Evolutionary conservation across 23 tunicate species (phyloP).

Genomic region (Halocynthia roretzi): DNA sequence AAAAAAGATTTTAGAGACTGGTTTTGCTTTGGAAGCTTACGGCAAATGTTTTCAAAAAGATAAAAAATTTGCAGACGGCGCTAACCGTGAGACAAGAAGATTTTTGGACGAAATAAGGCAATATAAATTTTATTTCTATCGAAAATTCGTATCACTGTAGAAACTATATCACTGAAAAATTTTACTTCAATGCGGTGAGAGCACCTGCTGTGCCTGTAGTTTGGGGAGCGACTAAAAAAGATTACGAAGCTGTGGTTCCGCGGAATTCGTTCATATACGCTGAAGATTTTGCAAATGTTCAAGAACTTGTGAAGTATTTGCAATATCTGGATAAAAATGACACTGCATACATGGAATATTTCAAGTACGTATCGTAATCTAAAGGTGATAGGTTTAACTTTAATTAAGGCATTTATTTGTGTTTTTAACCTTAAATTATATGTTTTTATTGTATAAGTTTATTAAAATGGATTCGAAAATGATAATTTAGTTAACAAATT

Average conservation of each 20-base stretch:
- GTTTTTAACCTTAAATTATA: no score
- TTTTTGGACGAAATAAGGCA: neutral
- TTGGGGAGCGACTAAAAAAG: slow-evolving; percentile 53
- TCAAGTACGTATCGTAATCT: no score
- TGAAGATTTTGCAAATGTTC: slow-evolving; percentile 36
- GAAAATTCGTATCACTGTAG: slow-evolving; percentile 50
- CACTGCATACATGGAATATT: slow-evolving; percentile 48
- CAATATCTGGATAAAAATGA: no score
- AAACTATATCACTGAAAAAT: slow-evolving; percentile 45
- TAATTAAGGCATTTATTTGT: no score
- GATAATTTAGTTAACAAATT: no score
- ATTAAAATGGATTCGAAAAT: no score
- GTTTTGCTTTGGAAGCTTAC: slow-evolving; percentile 38
- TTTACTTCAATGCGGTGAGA: slow-evolving; percentile 32
- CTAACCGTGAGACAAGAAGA: neutral
- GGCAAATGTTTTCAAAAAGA: slow-evolving; percentile 35
- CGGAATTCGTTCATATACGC: slow-evolving; percentile 52
- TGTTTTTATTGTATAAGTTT: no score
- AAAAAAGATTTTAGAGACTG: slow-evolving; percentile 28
- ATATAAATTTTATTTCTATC: slow-evolving; percentile 38
- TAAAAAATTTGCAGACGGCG: neutral
- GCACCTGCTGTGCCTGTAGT: slow-evolving; percentile 38
- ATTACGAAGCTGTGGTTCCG: slow-evolving; percentile 41
- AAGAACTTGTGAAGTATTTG: slow-evolving; percentile 28
- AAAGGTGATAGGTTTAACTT: no score